Base-by-base conservation (phyloP, 2,888 invertebrate species). In the Lithophane socia region DNA sequence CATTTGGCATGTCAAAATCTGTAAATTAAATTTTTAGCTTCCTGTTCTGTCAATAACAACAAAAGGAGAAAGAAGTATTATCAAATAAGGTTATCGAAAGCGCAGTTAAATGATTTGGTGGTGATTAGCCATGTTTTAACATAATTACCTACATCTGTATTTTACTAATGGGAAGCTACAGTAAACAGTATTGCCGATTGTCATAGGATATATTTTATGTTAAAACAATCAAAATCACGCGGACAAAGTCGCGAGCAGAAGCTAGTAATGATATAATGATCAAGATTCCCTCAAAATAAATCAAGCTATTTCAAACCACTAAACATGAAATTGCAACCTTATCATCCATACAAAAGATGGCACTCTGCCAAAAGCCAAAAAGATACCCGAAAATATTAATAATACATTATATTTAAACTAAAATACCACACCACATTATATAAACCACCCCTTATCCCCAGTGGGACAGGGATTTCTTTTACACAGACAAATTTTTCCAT, bases 401-500 rank as follows among this genome's bases (percentile, higher is more conserved):
- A 83, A 69, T 79, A 86, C 74, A 86, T 86, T 83, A 87, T 76
- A 75, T 54, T 80, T 77, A 79, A 79, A 75, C 64, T 63, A 75
- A 71, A 77, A 75, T 72, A 79, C 69, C 69, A 85, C 68, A 79
- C 69, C 69, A 85, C 68, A 77, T 78, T 58, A 89, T 83, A 85
- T 89, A 88, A 87, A 73, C 89, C 90, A 90, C 79, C 76, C 81
- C 78, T 24, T 10, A 77, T 88, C 85, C 94, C 95, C 92, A 86
- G 58, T 88, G 94, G 93, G 90, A 72, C 69, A n/a, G 52, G 86
- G 92, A 92, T 94, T 95, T 94, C 94, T 95, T 95, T 93, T 90
- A 83, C 85, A 77, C 91, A 85, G 90, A 91, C 93, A 93, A 93
- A 94, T 93, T 93, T 94, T 95, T 94, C 95, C 96, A 96, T 96